These are phyloP conservation scores for Globia sparganii DNA, from an alignment of 2,888 invertebrate genomes.

Conservation along the genomic window DNA sequence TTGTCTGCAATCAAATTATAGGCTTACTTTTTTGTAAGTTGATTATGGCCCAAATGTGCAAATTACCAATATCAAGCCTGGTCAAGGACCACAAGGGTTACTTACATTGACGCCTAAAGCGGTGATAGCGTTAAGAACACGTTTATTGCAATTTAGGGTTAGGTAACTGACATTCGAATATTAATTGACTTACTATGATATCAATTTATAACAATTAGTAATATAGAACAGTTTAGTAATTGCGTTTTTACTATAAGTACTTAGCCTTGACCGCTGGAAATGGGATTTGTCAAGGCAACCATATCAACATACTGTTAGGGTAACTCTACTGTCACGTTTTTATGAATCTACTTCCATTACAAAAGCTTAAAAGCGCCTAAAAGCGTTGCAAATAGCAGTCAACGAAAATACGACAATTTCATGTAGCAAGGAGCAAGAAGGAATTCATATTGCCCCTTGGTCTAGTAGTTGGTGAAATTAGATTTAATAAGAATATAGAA, in stretches of 20 bases:
- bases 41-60: constrained; percentile 8
- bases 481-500: neutral
- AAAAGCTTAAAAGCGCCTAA: too few relatives aligned
- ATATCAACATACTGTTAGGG: neutral
- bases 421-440: neutral
- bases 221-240: neutral
- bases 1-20: neutral
- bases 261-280: neutral
- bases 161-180: constrained; percentile 49
- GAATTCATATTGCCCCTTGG: neutral
- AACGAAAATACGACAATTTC: neutral
- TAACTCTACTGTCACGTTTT: neutral
- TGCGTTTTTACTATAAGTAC: neutral
- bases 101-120: constrained; percentile 39
- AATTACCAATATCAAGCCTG: constrained; percentile 36
- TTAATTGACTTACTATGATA: constrained; percentile 24
- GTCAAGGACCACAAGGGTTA: constrained; percentile 50
- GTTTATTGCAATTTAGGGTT: constrained; percentile 48
- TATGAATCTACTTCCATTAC: neutral
- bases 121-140: constrained; percentile 41
- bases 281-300: neutral
- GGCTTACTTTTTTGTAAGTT: neutral
- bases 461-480: too few relatives aligned
- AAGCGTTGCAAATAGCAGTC: neutral
- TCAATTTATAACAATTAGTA: constrained; percentile 10